Conservation (phyloP, 2,888 invertebrate species). For the Hanleya hanleyi region DNA sequence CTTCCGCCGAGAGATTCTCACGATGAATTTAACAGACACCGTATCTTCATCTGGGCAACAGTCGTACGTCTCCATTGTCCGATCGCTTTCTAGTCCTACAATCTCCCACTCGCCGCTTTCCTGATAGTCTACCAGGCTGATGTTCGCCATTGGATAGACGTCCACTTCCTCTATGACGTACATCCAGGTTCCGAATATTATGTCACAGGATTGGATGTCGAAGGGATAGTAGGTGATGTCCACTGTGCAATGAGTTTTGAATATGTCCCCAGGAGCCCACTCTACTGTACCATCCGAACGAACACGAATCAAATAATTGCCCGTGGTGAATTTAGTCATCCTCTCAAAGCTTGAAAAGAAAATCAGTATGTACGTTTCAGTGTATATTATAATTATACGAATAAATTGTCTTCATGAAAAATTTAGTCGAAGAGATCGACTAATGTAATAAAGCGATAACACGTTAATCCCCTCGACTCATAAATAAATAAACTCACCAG, state of each 20-base stretch:
- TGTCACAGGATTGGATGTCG: neutral
- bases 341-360: neutral
- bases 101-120: conserved; percentile 1
- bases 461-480: too few relatives aligned
- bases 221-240: conserved; percentile 10
- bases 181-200: conserved; percentile 1
- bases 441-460: too few relatives aligned
- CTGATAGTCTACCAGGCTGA: neutral
- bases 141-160: neutral
- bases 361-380: neutral
- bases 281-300: neutral
- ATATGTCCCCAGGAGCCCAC: conserved; percentile 2
- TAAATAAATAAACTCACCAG: too few relatives aligned
- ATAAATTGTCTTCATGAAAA: too few relatives aligned
- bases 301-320: neutral
- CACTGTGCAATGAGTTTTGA: neutral
- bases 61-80: neutral
- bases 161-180: neutral
- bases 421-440: too few relatives aligned
- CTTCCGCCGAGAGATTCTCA: neutral
- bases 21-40: neutral
- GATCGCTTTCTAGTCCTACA: neutral
- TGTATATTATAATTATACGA: too few relatives aligned
- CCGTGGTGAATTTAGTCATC: neutral
- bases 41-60: neutral